These are phyloP conservation scores for Australoheros scitulus DNA, from an alignment of 2,113 vertebrate species.

Conservation along the genomic window DNA sequence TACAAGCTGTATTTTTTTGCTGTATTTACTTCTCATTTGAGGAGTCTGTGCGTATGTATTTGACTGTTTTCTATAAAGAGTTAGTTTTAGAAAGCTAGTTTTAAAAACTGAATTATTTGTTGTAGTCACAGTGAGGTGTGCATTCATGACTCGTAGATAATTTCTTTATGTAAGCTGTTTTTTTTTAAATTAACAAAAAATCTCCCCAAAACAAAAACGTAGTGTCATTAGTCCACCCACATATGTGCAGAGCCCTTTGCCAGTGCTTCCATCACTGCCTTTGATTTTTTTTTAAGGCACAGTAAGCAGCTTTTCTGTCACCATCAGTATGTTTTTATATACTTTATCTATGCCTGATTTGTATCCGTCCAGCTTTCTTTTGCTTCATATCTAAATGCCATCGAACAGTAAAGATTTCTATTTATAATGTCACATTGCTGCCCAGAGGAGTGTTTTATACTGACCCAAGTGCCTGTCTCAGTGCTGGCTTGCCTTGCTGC, in stretches of 20 bases:
- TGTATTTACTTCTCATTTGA: neutral
- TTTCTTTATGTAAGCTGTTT: neutral
- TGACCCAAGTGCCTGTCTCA: conserved; percentile 5
- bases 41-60: neutral
- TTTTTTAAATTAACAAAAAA: neutral
- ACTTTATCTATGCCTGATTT: conserved; percentile 37
- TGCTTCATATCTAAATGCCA: conserved; percentile 54
- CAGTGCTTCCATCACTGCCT: neutral
- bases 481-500: neutral
- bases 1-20: neutral
- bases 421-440: conserved; percentile 57
- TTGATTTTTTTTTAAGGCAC: conserved; percentile 36
- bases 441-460: conserved; percentile 37
- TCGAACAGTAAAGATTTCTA: conserved; percentile 37
- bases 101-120: neutral
- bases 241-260: neutral
- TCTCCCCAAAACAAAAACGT: no score
- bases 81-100: neutral
- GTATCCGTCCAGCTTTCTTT: conserved; percentile 29
- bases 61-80: neutral
- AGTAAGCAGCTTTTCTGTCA: conserved; percentile 32
- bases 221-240: neutral
- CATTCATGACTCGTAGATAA: neutral
- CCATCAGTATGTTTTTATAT: conserved; percentile 39
- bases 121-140: neutral